Conservation (phyloP, 2,888 invertebrate genomes). For the Rhamnusium bicolor region DNA sequence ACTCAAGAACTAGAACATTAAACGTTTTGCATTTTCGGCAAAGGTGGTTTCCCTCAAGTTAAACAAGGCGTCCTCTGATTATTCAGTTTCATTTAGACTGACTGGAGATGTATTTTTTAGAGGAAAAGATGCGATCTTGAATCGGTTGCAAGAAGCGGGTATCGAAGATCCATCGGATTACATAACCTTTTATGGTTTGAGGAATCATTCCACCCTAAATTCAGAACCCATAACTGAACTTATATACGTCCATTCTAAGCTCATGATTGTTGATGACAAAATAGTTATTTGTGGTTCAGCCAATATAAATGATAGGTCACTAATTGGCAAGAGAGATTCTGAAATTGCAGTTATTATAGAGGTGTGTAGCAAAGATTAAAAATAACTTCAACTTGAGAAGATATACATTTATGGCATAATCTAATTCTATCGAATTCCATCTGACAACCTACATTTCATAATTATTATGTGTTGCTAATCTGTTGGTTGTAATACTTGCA, state of each 20-base stretch:
- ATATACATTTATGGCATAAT: too few relatives aligned
- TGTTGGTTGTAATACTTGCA: too few relatives aligned
- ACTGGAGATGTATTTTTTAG: conserved; percentile 70
- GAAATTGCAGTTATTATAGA: conserved; percentile 93
- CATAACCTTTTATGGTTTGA: conserved; percentile 92
- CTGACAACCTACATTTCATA: too few relatives aligned
- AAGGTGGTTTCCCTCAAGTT: too few relatives aligned
- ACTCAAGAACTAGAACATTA: too few relatives aligned
- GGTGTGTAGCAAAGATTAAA: conserved; percentile 71
- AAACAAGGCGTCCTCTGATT: too few relatives aligned
- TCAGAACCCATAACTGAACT: conserved; percentile 92
- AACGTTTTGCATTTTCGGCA: too few relatives aligned
- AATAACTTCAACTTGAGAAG: too few relatives aligned
- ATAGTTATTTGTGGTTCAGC: conserved; percentile 96
- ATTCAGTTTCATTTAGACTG: background rate
- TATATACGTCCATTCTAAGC: conserved; percentile 97
- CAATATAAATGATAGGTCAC: conserved; percentile 97
- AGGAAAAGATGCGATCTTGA: conserved; percentile 88
- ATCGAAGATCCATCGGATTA: conserved; percentile 87
- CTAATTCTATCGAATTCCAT: too few relatives aligned
- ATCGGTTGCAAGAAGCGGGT: conserved; percentile 83
- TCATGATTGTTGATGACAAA: conserved; percentile 95
- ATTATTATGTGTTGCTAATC: too few relatives aligned
- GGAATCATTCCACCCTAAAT: conserved; percentile 85
- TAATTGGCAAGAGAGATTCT: conserved; percentile 95